Conservation (phyloP, 2,797 vertebrate species). For the Emydoidea blandingii region DNA sequence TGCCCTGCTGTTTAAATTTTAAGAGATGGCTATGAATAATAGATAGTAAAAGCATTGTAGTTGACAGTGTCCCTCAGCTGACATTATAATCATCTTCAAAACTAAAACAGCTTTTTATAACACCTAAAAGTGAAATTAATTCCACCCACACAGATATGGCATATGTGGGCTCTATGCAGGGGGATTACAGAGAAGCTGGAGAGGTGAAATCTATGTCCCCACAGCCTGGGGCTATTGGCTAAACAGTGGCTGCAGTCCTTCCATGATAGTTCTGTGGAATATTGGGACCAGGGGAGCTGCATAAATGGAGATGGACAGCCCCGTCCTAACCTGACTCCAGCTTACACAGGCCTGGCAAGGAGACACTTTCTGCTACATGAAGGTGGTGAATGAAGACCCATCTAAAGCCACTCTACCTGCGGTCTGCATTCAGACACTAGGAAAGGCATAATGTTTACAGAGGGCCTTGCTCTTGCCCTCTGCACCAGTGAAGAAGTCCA, state of each 20-base stretch:
- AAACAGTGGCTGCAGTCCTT: neutral
- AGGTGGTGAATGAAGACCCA: neutral
- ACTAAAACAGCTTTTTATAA: neutral
- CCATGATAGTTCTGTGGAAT: neutral
- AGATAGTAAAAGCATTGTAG: constrained; percentile 29
- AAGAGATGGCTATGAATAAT: neutral
- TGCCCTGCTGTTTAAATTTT: too few species aligned
- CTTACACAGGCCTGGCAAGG: neutral
- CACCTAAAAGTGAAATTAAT: neutral
- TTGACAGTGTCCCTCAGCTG: constrained; percentile 22
- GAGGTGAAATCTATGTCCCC: neutral
- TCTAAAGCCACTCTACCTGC: neutral
- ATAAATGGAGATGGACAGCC: neutral
- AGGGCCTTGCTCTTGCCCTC: fast-evolving
- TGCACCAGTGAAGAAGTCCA: neutral
- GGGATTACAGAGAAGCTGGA: neutral
- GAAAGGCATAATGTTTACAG: neutral
- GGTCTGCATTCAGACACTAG: neutral
- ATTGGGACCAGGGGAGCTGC: neutral
- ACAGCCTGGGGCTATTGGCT: neutral
- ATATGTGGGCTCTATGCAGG: neutral
- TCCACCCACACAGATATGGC: neutral
- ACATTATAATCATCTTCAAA: neutral
- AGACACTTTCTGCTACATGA: neutral
- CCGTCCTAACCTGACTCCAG: neutral